Conservation (phyloP, 2,113 vertebrate species). For the Ibidorhyncha struthersii region DNA sequence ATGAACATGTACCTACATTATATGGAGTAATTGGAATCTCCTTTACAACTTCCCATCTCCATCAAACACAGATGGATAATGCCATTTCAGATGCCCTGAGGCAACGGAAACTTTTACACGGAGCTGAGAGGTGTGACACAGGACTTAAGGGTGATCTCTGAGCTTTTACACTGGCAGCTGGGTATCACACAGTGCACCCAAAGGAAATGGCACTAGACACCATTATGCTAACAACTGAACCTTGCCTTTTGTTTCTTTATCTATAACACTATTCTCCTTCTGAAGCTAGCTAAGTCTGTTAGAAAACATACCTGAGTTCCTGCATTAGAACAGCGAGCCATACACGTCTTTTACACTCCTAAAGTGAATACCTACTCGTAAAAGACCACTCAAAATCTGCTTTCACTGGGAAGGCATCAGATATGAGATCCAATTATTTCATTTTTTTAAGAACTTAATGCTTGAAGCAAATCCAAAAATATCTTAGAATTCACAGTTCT, state of each 20-base stretch:
- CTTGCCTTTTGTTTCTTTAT: background rate
- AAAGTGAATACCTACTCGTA: background rate
- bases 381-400: background rate
- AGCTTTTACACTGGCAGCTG: background rate
- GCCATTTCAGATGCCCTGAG: background rate
- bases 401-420: background rate
- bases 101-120: background rate
- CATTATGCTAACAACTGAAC: background rate
- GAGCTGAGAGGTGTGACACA: background rate
- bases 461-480: slow-evolving; percentile 52
- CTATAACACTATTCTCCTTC: background rate
- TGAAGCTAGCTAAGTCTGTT: background rate
- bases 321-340: background rate
- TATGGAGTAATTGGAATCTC: background rate
- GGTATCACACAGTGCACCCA: background rate
- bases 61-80: slow-evolving; percentile 27
- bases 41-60: background rate
- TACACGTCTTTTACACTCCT: background rate
- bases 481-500: slow-evolving; percentile 43
- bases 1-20: background rate
- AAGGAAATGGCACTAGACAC: background rate
- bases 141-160: background rate
- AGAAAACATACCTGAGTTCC: background rate
- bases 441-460: background rate
- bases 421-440: background rate